Base-by-base conservation (phyloP, 1,140 invertebrate genomes). In the Andricus grossulariae region DNA sequence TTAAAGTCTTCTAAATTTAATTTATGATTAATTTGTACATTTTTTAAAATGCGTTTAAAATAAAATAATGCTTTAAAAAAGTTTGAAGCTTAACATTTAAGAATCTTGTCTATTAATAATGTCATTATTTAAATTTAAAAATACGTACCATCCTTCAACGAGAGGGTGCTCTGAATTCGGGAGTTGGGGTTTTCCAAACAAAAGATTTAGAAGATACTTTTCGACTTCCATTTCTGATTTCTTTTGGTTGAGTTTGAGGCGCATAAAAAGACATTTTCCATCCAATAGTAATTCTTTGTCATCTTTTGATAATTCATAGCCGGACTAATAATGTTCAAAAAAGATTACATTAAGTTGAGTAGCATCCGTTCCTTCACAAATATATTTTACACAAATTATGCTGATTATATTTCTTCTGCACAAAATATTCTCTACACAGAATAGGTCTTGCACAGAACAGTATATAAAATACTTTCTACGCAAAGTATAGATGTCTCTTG, bases 181-280 rank as follows among this genome's bases (percentile, higher is more conserved):
- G 16, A 91, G 74, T 72, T 80, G 76, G 0, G 87, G 55, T 81
- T 87, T 83, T 18, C 86, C 87, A 75, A 88, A 91, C 21, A 92
- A 39, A 5, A 90, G 76, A 76, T 25, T 85, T 0, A 90, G 70
- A 5, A 92, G 78, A 66, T 86, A 73, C 57, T 86, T 80, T 81
- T 91, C 89, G 52, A 90, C 82, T 39, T 91, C 87, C 50, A 85
- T 77, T 76, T 88, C 84, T 19, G 80, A 57, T 55, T 79, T 84
- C 32, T 82, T 85, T 15, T 88, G 86, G 6, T 51, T 77, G 1
- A 87, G 73, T 82, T 86, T 87, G 15, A 92, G 70, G 57, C 89
- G 81, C 77, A 92, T 87, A 12, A 87, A 87, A 77, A 90, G 76
- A 73, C 88, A 89, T 81, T 90, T 89, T 25, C 89, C 91, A 71